Evolutionary conservation across 2,797 vertebrate species (phyloP), one percentile per base, ranked within the genome.

Genomic region (Netta rufina): DNA sequence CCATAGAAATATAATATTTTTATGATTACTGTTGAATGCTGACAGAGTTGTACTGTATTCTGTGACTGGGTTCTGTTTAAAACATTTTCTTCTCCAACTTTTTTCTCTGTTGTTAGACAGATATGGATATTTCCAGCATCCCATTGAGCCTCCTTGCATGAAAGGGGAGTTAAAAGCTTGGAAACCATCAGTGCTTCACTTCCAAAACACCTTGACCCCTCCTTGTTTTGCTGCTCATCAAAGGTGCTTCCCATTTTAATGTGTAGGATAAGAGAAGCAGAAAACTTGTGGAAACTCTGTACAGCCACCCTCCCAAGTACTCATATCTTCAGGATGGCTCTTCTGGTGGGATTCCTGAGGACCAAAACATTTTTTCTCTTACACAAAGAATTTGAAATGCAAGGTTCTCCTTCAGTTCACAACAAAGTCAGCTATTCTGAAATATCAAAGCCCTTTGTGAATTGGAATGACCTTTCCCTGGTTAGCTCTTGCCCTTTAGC

Each of bases 401-500:
- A 81, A 96, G 72, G 67, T 87, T 95, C 84, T 95, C 87, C 92
- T 96, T 89, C 93, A 93, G 75, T 93, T 95, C 84, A 33, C 79
- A 92, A 94, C 84, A 87, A 95, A 95, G 92, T 91, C 95, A 89
- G 92, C 92, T 96, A 64, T 96, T 96, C 95, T 87, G 92, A 96
- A 96, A 96, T 96, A 96, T 95, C 94, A 96, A 96, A 96, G 87
- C 61, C 91, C 61, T 92, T 89, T 91, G 84, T 92, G 96, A 94
- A 96, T 93, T 96, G 87, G 72, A 96, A 96, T 95, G 96, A 96
- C 94, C 96, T 96, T 96, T 94, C 92, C 84, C 87, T 93, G 91
- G 95, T 95, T 95, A 96, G 89, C 87, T 92, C 24, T 71, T 94
- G 95, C 94, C 95, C 95, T 95, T 95, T 92, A 95, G 84, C 94